Evolutionary conservation across 2,888 invertebrate species (phyloP), one percentile per base, ranked within the genome.

Genomic region (Caenorhabditis becei): DNA sequence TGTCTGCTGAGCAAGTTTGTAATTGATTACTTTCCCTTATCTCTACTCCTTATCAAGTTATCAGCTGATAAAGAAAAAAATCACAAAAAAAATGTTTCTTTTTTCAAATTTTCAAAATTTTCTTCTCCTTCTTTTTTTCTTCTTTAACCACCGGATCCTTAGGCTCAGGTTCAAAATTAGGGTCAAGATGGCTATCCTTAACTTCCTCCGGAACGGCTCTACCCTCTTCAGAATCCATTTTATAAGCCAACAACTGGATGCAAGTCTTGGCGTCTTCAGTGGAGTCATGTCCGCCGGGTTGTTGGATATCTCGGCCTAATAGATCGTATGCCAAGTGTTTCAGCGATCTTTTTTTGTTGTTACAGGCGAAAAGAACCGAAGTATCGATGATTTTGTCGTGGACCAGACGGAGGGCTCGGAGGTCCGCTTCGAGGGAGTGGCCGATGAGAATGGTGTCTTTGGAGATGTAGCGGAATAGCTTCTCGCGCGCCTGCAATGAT

Each of bases 381-480:
- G 98, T 98, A 91, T 99, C 98, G 35, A 98, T 95, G 14, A 97
- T 95, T 28, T 94, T 95, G 81, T 47, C 11, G 53, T 49, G 94
- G 14, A 88, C 83, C 28, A 97, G 93, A 93, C 96, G 96, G 28
- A 99, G 93, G 26, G 96, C 96, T 49, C 95, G 95, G 90, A 98
- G 94, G 93, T 99, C 99, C 88, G 96, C 96, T 91, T 99, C 98
- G 90, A 99, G 94, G 92, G 97, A 96, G 92, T 99, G 99, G 0
- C 99, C 98, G 37, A 58, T 58, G 7, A 58, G 58, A 89, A 99
- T 96, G 14, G 97, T 96, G 91, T 95, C 94, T 82, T 94, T 94
- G 90, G 94, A 95, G 92, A 97, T 95, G 93, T 96, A 94, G 82
- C 95, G 94, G 83, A 98, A 93, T 74, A 99, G 93, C 49, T 95